These are phyloP conservation scores for Osmerus mordax DNA, from an alignment of 2,113 vertebrate species.

Conservation along the genomic window DNA sequence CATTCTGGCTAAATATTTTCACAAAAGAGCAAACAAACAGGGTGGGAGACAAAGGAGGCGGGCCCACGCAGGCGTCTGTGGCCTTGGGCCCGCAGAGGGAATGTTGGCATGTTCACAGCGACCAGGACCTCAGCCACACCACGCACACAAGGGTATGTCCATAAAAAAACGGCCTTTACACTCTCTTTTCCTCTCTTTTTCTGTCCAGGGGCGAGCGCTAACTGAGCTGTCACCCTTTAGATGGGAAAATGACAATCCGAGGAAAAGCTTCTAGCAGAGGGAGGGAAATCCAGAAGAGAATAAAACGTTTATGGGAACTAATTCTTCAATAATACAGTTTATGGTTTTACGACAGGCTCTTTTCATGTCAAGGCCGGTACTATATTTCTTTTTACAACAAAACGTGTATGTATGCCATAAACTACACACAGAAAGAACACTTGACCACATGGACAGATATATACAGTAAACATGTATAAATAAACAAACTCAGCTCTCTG, in stretches of 20 bases:
- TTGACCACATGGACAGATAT: no score
- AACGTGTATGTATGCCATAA: not conserved
- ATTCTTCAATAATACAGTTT: constrained; percentile 9
- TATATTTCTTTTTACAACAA: no score
- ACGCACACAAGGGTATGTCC: not conserved
- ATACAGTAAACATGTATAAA: no score
- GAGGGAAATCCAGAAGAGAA: not conserved
- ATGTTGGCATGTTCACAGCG: not conserved
- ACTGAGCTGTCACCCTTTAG: no score
- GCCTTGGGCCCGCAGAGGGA: not conserved
- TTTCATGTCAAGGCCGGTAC: constrained; percentile 9
- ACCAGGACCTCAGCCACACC: not conserved
- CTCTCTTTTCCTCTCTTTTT: no score
- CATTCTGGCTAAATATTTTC: constrained; percentile 61
- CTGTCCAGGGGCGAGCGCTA: no score
- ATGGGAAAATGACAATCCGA: no score
- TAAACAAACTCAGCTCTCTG: no score
- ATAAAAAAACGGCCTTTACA: not conserved
- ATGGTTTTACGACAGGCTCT: not conserved
- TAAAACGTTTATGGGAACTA: constrained; percentile 7
- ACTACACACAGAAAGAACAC: no score
- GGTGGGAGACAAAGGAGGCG: constrained; percentile 15
- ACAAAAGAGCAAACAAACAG: constrained; percentile 61
- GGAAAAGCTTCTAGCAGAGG: not conserved
- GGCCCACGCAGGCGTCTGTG: not conserved